These are phyloP conservation scores for Leptinotarsa defecta DNA, from an alignment of 1,140 invertebrate species.

Conservation along the genomic window DNA sequence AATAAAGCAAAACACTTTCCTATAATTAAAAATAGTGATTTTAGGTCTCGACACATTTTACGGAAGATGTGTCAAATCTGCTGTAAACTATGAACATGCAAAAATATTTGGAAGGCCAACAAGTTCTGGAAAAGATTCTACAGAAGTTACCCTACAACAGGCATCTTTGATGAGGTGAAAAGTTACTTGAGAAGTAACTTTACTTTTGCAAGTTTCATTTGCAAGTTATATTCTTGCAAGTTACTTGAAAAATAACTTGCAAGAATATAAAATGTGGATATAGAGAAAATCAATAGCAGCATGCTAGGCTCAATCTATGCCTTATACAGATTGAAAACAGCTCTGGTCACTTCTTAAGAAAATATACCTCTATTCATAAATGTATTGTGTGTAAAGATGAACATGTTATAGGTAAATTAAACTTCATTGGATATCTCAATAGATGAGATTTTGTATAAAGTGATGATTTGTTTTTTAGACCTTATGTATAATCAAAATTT, in stretches of 20 bases:
- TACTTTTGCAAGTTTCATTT: too few species aligned
- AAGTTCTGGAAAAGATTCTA: not conserved
- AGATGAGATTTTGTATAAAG: not conserved
- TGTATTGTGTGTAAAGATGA: not conserved
- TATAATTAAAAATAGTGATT: slow-evolving; percentile 5
- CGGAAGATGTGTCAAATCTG: not conserved
- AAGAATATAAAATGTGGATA: not conserved
- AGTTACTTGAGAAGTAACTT: too few species aligned
- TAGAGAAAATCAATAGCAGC: not conserved
- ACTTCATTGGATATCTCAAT: not conserved
- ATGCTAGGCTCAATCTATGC: not conserved
- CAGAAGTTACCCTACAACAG: not conserved
- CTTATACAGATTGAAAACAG: not conserved
- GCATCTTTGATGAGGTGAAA: not conserved
- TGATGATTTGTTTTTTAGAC: not conserved
- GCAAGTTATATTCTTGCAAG: too few species aligned
- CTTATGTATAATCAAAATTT: too few species aligned
- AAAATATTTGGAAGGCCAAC: not conserved
- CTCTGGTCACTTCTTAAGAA: not conserved
- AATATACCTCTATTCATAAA: not conserved
- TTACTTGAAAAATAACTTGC: too few species aligned
- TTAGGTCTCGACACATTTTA: not conserved
- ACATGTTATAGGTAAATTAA: not conserved
- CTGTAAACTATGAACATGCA: not conserved
- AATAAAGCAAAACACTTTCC: not conserved